These are phyloP conservation scores for Paracyprichromis sp. DNA, from an alignment of 2,113 vertebrate genomes.

Conservation along the genomic window DNA sequence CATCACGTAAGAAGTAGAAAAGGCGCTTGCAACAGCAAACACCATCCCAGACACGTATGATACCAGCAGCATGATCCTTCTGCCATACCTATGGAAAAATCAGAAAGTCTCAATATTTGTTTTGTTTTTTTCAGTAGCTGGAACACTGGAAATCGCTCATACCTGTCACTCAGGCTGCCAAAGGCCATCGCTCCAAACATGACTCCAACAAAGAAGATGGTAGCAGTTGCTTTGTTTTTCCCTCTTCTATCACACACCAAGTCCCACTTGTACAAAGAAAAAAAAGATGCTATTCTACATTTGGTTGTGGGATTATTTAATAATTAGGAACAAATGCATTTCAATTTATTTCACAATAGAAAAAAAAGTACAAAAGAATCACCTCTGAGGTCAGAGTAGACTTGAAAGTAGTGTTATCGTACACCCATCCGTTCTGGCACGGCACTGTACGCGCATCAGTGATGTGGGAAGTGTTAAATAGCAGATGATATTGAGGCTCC, in stretches of 20 bases:
- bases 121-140: not conserved
- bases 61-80: conserved; percentile 62
- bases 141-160: not conserved
- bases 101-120: not conserved
- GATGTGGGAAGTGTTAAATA: conserved; percentile 64
- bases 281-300: not conserved
- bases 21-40: conserved; percentile 62
- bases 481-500: conserved; percentile 70
- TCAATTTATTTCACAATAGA: not conserved
- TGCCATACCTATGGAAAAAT: conserved; percentile 54
- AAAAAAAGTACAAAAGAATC: conserved; percentile 40
- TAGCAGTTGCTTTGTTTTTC: conserved; percentile 72
- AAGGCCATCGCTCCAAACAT: conserved; percentile 75
- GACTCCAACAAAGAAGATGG: conserved; percentile 80
- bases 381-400: conserved; percentile 85
- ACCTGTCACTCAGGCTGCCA: conserved; percentile 82
- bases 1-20: conserved; percentile 65
- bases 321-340: not conserved
- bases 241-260: conserved; percentile 77
- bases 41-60: conserved; percentile 53
- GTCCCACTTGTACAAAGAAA: conserved; percentile 72
- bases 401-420: conserved; percentile 74
- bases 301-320: not conserved
- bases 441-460: conserved; percentile 26
- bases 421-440: conserved; percentile 83